Evolutionary conservation across 2,797 vertebrate species (phyloP).

Genomic region (Eospalax fontanierii): DNA sequence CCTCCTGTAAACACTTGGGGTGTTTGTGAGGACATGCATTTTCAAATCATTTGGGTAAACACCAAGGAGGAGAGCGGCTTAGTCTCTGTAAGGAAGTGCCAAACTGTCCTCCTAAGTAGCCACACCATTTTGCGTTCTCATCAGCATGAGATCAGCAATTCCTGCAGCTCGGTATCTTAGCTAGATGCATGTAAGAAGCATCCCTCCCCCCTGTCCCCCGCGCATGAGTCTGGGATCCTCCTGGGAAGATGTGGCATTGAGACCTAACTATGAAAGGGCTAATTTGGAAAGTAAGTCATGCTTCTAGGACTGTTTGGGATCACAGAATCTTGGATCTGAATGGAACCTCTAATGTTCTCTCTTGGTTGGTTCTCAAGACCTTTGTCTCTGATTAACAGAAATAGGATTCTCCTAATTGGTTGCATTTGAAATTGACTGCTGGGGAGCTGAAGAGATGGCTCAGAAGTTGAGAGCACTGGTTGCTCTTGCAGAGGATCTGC

Average conservation of each 20-base stretch:
- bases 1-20: not conserved
- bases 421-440: not conserved
- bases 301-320: not conserved
- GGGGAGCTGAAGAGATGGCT: no score
- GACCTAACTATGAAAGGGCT: not conserved
- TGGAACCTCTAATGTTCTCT: not conserved
- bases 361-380: not conserved
- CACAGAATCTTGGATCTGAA: no score
- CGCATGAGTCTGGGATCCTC: not conserved
- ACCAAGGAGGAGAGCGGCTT: not conserved
- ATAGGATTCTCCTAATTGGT: not conserved
- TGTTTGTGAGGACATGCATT: not conserved
- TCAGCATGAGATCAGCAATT: not conserved
- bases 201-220: not conserved
- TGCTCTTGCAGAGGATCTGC: no score
- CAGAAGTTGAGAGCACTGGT: no score
- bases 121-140: not conserved
- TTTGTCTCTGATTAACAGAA: not conserved
- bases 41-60: not conserved
- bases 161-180: not conserved
- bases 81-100: not conserved
- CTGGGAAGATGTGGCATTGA: not conserved
- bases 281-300: not conserved
- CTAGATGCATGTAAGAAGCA: constrained; percentile 1
- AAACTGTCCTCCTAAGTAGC: not conserved